Conservation (phyloP, 64 coral and sea anemone species). For the Orbicella faveolata region DNA sequence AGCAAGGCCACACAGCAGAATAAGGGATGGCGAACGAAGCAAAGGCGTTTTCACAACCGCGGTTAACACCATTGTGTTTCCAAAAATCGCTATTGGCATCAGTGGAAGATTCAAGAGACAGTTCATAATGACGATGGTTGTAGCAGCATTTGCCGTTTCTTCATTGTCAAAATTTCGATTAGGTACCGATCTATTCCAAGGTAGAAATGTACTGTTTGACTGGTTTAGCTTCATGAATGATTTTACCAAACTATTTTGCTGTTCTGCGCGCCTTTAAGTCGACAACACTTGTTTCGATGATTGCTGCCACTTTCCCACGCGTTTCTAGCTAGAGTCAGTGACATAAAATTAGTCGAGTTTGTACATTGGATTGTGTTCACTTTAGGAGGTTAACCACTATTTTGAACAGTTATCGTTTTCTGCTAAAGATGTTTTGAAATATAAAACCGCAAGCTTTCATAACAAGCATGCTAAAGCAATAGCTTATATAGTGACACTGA, state of each 20-base stretch:
- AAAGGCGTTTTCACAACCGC: background rate
- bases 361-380: too few relatives aligned
- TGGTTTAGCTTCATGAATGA: background rate
- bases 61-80: background rate
- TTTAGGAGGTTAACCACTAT: too few relatives aligned
- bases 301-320: too few relatives aligned
- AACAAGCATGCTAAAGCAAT: too few relatives aligned
- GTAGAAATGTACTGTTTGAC: background rate
- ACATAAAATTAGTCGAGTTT: too few relatives aligned
- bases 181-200: background rate
- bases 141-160: background rate
- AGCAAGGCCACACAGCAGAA: slow-evolving; percentile 18
- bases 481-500: too few relatives aligned
- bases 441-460: too few relatives aligned
- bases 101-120: background rate
- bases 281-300: background rate
- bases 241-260: background rate
- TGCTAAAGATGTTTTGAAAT: too few relatives aligned
- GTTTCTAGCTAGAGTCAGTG: too few relatives aligned
- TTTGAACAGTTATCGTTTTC: too few relatives aligned
- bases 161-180: background rate
- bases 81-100: background rate
- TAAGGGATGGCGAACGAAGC: background rate
- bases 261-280: too few relatives aligned
- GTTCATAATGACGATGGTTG: background rate